Evolutionary conservation across 92 coral and sea anemone genomes (phyloP), one percentile per base, ranked within the genome.

Genomic region (Virgularia gustaviana): DNA sequence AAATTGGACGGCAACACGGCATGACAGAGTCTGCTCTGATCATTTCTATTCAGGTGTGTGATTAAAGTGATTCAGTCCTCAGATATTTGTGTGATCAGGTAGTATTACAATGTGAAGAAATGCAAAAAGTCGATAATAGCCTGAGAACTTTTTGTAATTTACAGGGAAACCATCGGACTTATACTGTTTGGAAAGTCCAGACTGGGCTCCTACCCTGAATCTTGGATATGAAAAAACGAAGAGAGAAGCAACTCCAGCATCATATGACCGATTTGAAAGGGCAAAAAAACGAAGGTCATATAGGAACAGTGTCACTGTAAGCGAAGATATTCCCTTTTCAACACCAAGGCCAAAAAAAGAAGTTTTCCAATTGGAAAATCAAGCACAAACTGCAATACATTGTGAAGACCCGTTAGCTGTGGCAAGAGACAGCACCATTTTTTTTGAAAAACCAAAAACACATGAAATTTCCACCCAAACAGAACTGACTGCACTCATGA

Each of bases 1-100:
- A n/a, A n/a, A n/a, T n/a, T n/a, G n/a, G n/a, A 33, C 65, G 72
- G 35, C 78, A 83, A 27, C 76, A 63, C 23, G 88, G 73, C 56
- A 76, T 45, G 41, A 32, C 27, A 70, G 86, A 65, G 82, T 82
- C 33, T 76, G 86, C 76, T 65, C 81, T 41, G 82, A 75, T 47
- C 22, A 47, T 47, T 39, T 39, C 16, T 8, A 8, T 16, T 39
- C 16, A 39, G 45, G 45, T 39, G 16, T 8, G n/a, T 47, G 15
- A 4, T 25, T 15, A 4, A 15, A 47, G n/a, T n/a, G n/a, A n/a
- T n/a, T n/a, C n/a, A 47, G 22, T 47, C n/a, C 3, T 4, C n/a
- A 4, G 15, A 15, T 3, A 47, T 15, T 47, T 4, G 3, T 47
- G 55, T 25, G 55, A 19, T 47, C 6, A 4, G n/a, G n/a, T n/a